Evolutionary conservation across 2,113 vertebrate species (phyloP).

Genomic region (Pterocles orientalis): DNA sequence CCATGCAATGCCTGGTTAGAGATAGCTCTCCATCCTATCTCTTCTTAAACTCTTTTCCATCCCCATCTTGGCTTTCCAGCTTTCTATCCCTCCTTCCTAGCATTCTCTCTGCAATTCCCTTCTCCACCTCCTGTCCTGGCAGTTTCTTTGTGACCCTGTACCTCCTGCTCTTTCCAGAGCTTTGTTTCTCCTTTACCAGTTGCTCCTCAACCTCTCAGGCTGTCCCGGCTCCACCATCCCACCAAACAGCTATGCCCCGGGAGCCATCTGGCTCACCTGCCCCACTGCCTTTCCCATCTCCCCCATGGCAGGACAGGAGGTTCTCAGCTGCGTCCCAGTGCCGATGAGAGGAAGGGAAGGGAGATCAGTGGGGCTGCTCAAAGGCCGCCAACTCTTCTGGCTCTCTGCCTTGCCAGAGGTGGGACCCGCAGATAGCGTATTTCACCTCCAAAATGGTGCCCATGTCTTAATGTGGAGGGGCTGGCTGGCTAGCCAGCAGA

Average conservation of each 20-base stretch:
- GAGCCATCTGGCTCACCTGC: not conserved
- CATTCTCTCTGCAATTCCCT: not conserved
- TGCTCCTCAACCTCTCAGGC: not conserved
- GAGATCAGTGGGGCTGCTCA: not conserved
- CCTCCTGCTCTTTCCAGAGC: not conserved
- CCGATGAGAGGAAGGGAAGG: not conserved
- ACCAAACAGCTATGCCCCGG: not conserved
- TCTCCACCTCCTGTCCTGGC: not conserved
- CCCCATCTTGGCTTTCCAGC: not conserved
- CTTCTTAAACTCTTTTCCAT: not conserved
- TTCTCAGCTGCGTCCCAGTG: not conserved
- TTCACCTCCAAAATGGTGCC: not conserved
- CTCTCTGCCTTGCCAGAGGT: not conserved
- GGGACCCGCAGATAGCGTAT: not conserved
- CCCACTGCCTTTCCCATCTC: not conserved
- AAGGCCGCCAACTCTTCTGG: not conserved
- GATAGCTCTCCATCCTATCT: not conserved
- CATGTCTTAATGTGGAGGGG: not conserved
- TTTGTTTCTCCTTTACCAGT: not conserved
- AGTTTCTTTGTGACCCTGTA: not conserved
- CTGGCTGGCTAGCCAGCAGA: not conserved
- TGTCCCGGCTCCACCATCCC: not conserved
- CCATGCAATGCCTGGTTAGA: not conserved
- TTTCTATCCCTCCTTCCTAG: not conserved
- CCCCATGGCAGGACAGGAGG: rapidly evolving